Percentiles rank a stretch among this genome's conserved stretches.
phyloP scores from a whole-genome alignment of 2,888 invertebrate genomes.

The Petrophora chlorosata region DNA sequence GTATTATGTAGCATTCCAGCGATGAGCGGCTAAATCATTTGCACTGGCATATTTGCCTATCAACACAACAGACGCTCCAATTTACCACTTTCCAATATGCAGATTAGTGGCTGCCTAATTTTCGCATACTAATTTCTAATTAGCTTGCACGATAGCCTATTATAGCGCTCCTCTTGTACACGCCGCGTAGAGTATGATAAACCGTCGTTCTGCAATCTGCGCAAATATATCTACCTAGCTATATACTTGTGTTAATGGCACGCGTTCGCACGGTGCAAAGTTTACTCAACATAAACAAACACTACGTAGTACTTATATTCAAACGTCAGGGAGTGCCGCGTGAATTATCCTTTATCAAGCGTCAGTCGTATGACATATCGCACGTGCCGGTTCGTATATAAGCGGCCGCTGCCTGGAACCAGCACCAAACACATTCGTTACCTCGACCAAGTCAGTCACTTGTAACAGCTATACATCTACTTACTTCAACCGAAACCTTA shows the following conservation, averaged over 20 bases:
- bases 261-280: conserved; percentile 66
- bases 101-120: conserved; percentile 25
- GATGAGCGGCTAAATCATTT: conserved; percentile 9
- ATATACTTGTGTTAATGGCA: conserved; percentile 42
- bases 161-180: conserved; percentile 8
- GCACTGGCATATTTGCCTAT: conserved; percentile 16
- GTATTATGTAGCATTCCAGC: background rate
- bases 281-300: conserved; percentile 50
- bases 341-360: conserved; percentile 50
- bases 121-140: conserved; percentile 33
- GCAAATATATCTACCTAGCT: background rate
- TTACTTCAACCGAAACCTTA: no score
- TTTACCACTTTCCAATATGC: conserved; percentile 24
- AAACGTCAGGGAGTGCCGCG: conserved; percentile 43
- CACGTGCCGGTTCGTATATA: conserved; percentile 61
- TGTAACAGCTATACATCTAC: conserved; percentile 1
- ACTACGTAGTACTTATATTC: conserved; percentile 12
- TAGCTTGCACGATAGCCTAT: conserved; percentile 27
- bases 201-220: conserved; percentile 8
- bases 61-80: conserved; percentile 13
- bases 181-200: conserved; percentile 1
- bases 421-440: conserved; percentile 27
- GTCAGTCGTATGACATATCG: conserved; percentile 40
- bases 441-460: conserved; percentile 16
- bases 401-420: conserved; percentile 22